Conservation (phyloP, 2,797 vertebrate species). For the Alauda arvensis region DNA sequence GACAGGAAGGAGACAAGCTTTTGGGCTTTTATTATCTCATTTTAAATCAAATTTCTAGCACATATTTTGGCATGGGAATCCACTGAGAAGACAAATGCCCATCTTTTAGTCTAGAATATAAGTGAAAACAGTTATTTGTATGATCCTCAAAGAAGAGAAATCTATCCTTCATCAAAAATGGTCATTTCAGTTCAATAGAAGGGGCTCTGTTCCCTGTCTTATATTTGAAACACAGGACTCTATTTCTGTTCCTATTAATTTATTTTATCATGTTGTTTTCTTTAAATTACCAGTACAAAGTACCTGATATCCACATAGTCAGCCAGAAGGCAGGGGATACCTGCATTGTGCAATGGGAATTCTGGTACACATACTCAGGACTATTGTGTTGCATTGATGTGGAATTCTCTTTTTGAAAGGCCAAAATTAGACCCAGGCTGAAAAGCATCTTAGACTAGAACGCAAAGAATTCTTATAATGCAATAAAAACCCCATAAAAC, state of each 20-base stretch:
- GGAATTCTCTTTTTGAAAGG: neutral
- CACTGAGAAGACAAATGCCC: neutral
- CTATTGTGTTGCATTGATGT: neutral
- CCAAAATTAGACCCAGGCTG: neutral
- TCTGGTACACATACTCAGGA: neutral
- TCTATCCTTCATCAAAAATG: neutral
- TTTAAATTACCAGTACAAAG: neutral
- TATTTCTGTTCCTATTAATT: neutral
- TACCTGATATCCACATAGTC: neutral
- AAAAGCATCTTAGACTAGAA: neutral
- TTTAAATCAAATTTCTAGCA: slow-evolving; percentile 44
- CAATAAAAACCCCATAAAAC: neutral
- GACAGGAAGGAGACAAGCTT: slow-evolving; percentile 45
- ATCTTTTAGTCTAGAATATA: neutral
- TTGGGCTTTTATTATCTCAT: slow-evolving; percentile 53
- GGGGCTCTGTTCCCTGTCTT: neutral
- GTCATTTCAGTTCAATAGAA: neutral
- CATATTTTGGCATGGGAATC: slow-evolving; percentile 9
- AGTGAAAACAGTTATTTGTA: neutral
- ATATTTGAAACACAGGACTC: neutral
- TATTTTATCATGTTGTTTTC: slow-evolving; percentile 9
- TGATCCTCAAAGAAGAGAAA: neutral
- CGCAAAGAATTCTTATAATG: neutral
- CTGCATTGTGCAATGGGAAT: neutral
- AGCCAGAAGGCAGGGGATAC: neutral